Evolutionary conservation across 2,888 invertebrate species (phyloP), one percentile per base, ranked within the genome.

Genomic region (Tipula helvola): DNA sequence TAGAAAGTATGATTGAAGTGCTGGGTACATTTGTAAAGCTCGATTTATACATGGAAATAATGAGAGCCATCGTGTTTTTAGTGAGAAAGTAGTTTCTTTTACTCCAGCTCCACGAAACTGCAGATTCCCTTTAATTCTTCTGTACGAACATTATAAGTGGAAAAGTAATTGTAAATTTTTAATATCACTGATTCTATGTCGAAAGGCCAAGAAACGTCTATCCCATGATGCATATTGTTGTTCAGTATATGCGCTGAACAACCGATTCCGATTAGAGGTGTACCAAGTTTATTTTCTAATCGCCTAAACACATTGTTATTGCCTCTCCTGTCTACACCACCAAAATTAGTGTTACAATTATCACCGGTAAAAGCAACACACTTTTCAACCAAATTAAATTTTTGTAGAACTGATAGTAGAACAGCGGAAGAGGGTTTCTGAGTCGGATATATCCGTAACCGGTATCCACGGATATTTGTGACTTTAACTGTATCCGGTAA

Each of bases 141-240:
- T 2, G 57, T 57, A 13, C 87, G 52, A 2, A 87, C 39, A 84
- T 85, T 85, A 39, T 5, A 87, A n/a, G 57, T 85, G 4, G 57
- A 52, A 57, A 87, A 87, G 39, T 87, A 16, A n/a, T 57, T 57
- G 13, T 85, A 87, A 12, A 87, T 85, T 71, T 87, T 87, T n/a
- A n/a, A n/a, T n/a, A n/a, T n/a, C n/a, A n/a, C n/a, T 39, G 39
- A 39, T 39, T 39, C 39, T 4, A 39, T 39, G 39, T 39, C 39
- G 3, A 39, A 39, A 39, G 39, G 39, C 39, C 5, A 39, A 4
- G 39, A 3, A 39, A 39, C 3, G 39, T 39, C 39, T 3, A 39
- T 39, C 5, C 39, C 3, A 39, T 39, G 5, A 39, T 39, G 39
- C 3, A 39, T 39, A 4, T 3, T 39, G 39, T 39, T 39, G 5